phyloP scores from a whole-genome alignment of 2,113 vertebrate species.

The Sapayoa aenigma region DNA sequence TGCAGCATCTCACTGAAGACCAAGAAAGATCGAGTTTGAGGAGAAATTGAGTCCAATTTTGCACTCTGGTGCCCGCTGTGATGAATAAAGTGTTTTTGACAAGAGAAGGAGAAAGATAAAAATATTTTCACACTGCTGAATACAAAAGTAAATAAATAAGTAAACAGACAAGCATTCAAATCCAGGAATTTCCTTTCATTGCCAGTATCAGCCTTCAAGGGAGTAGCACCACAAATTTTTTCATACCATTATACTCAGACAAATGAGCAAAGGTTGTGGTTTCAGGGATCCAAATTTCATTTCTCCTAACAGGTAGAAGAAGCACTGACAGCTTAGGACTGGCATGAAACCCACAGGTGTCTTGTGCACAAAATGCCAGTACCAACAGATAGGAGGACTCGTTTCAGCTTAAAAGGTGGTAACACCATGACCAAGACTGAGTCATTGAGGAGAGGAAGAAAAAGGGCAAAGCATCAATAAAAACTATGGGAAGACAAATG shows the following conservation, averaged over 20 bases:
- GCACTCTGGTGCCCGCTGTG: neutral
- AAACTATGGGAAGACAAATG: neutral
- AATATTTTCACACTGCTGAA: slow-evolving; percentile 37
- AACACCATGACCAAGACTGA: neutral
- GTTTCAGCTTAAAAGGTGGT: neutral
- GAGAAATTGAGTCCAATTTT: neutral
- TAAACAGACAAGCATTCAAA: slow-evolving; percentile 55
- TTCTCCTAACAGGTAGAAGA: neutral
- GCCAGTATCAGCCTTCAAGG: slow-evolving; percentile 52
- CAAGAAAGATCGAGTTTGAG: neutral
- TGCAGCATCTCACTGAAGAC: neutral
- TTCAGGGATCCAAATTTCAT: neutral
- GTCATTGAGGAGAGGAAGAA: neutral
- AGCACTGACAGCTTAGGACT: neutral
- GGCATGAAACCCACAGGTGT: neutral
- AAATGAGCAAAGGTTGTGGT: slow-evolving; percentile 28
- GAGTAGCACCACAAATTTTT: slow-evolving; percentile 19
- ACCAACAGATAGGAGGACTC: neutral
- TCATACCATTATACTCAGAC: neutral
- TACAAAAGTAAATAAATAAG: slow-evolving; percentile 56
- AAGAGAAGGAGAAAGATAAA: slow-evolving; percentile 20
- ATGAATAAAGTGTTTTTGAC: slow-evolving; percentile 36
- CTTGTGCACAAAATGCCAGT: neutral
- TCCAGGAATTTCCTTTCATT: slow-evolving; percentile 53
- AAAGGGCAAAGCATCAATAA: neutral